A percentile compares a stretch with the other conserved stretches of the same genome.
Conservation (phyloP, 2,113 vertebrate species). For the Saccopteryx bilineata region DNA sequence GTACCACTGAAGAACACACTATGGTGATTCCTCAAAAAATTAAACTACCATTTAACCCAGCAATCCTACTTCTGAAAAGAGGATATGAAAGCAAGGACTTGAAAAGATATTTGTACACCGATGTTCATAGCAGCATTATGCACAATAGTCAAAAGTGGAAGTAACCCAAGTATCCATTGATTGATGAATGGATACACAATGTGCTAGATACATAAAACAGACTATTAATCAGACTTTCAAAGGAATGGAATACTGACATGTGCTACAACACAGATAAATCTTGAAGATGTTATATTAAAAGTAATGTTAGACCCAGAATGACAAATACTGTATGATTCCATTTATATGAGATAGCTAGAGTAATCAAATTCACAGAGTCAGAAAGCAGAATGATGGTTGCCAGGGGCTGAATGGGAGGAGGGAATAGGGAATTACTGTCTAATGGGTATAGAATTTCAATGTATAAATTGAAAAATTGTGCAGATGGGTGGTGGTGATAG, state of each 20-base stretch:
- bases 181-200: neutral
- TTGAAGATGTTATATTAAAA: neutral
- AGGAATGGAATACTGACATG: neutral
- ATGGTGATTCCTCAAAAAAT: neutral
- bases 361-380: constrained; percentile 31
- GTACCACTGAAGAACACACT: neutral
- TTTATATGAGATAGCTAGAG: neutral
- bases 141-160: neutral
- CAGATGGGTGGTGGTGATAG: neutral
- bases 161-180: neutral
- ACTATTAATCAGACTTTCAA: neutral
- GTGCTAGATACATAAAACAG: neutral
- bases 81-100: neutral
- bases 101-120: neutral
- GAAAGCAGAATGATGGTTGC: neutral
- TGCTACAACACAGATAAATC: neutral
- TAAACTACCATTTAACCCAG: constrained; percentile 14
- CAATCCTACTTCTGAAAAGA: neutral
- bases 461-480: neutral
- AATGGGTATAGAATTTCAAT: neutral
- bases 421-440: neutral
- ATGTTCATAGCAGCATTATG: neutral
- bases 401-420: too few relatives aligned
- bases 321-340: neutral
- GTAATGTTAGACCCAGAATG: neutral